Conservation (phyloP, 2,797 vertebrate genomes). For the Sebastes trivittatus region DNA sequence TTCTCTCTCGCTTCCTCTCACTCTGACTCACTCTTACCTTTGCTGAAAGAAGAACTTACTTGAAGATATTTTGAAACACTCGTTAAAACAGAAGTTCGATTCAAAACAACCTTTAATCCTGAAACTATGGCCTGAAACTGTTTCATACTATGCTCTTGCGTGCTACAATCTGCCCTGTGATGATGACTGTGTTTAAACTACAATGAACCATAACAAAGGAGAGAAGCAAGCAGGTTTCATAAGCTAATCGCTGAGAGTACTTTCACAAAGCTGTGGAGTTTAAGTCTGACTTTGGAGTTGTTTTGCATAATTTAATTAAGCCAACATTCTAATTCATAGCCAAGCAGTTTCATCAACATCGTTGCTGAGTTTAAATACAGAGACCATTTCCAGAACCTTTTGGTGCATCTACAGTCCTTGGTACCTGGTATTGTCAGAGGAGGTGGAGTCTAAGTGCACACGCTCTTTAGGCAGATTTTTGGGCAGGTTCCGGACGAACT, state of each 20-base stretch:
- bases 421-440: conserved; percentile 80
- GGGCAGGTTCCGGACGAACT: conserved; percentile 90
- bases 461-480: conserved; percentile 82
- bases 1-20: conserved; percentile 42
- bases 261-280: background rate
- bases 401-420: background rate
- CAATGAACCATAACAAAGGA: background rate
- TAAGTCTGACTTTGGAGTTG: background rate
- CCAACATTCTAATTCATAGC: background rate
- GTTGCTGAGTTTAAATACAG: background rate
- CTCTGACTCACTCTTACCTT: conserved; percentile 61
- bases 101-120: background rate
- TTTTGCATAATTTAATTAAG: background rate
- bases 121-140: background rate
- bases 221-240: background rate
- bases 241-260: background rate
- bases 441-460: conserved; percentile 72
- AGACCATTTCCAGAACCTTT: background rate
- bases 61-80: conserved; percentile 23
- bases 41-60: conserved; percentile 45
- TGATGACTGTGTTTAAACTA: background rate
- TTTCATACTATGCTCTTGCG: background rate
- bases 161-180: background rate
- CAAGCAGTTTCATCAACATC: background rate
- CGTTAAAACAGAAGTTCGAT: background rate